Evolutionary conservation across 2,888 invertebrate species (phyloP).

Genomic region (Rotaria magnacalcarata): DNA sequence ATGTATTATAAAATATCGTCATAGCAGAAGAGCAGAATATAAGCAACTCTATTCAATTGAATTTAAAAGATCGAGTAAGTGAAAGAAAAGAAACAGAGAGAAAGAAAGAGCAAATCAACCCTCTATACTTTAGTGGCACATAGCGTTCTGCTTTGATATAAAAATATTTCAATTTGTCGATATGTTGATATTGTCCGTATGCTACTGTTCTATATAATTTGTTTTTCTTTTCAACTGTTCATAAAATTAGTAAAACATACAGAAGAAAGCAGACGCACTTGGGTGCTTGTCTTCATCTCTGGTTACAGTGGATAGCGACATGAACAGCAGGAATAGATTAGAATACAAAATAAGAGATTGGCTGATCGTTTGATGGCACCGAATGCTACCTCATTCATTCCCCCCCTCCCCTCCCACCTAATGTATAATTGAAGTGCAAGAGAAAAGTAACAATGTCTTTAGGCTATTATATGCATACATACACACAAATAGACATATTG

Average conservation of each 20-base stretch:
- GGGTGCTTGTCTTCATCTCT: background rate
- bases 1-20: background rate
- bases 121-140: background rate
- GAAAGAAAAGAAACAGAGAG: no score
- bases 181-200: constrained; percentile 7
- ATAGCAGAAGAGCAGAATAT: background rate
- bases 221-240: background rate
- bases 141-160: background rate
- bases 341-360: background rate
- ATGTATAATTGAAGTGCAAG: background rate
- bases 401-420: background rate
- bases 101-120: background rate
- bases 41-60: background rate
- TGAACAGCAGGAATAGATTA: background rate
- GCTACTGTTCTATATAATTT: background rate
- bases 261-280: background rate
- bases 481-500: background rate
- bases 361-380: background rate
- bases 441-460: background rate
- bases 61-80: background rate
- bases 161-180: background rate
- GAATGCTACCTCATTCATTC: background rate
- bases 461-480: background rate
- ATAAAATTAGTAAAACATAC: background rate
- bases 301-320: constrained; percentile 9